These are phyloP conservation scores for Chrysopa pallens DNA, from an alignment of 1,140 invertebrate genomes.

Conservation along the genomic window DNA sequence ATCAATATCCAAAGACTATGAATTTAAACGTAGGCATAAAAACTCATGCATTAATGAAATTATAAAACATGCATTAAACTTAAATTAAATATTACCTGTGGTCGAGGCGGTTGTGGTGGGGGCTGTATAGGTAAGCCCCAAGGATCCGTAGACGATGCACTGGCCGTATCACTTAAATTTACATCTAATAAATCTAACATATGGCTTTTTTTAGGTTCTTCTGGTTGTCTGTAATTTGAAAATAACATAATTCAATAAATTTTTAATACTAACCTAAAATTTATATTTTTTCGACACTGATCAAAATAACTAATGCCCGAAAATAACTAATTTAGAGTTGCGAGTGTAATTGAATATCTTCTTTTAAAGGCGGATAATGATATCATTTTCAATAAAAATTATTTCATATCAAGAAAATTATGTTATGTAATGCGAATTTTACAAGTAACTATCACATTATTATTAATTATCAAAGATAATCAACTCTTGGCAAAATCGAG, in stretches of 20 bases:
- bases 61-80: background rate
- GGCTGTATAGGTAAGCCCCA: slow-evolving; percentile 42
- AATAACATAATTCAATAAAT: background rate
- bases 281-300: too few relatives aligned
- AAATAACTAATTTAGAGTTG: background rate
- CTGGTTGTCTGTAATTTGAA: slow-evolving; percentile 1
- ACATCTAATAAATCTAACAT: slow-evolving; percentile 70
- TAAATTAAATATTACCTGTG: background rate
- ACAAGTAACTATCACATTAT: too few relatives aligned
- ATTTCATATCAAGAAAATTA: too few relatives aligned
- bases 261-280: background rate
- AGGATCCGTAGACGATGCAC: slow-evolving; percentile 37
- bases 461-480: background rate
- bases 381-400: too few relatives aligned
- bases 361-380: too few relatives aligned
- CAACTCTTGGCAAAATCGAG: too few relatives aligned
- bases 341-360: too few relatives aligned
- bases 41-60: background rate
- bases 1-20: slow-evolving; percentile 1
- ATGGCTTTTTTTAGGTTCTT: slow-evolving; percentile 33
- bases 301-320: too few relatives aligned
- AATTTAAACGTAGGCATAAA: background rate
- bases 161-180: slow-evolving; percentile 40
- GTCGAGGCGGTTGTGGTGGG: slow-evolving; percentile 8
- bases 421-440: too few relatives aligned